A percentile compares a stretch with the other conserved stretches of the same genome.
These are phyloP conservation scores for Asarcornis scutulata DNA, from an alignment of 2,113 vertebrate species.

Conservation along the genomic window DNA sequence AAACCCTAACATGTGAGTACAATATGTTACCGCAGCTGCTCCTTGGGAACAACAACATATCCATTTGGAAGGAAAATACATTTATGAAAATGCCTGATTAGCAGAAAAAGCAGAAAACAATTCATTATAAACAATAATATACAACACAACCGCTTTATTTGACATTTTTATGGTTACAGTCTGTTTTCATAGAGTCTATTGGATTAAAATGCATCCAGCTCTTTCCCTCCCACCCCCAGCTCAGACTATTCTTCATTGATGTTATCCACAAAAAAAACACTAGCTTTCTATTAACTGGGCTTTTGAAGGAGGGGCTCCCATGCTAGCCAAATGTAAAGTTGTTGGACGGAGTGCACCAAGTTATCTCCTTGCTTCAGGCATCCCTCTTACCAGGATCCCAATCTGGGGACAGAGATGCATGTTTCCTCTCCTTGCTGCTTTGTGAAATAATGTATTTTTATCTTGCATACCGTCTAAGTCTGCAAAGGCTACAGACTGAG, in stretches of 20 bases:
- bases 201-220: background rate
- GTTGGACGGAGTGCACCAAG: background rate
- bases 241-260: background rate
- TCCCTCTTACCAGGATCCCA: background rate
- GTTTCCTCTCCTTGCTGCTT: background rate
- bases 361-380: background rate
- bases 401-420: background rate
- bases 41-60: constrained; percentile 22
- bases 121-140: constrained; percentile 46
- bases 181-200: constrained; percentile 10
- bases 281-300: background rate
- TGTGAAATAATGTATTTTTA: background rate
- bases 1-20: constrained; percentile 17
- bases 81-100: constrained; percentile 53
- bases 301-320: background rate
- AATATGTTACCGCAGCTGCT: constrained; percentile 34
- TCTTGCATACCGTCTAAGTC: background rate
- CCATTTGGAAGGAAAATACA: constrained; percentile 32
- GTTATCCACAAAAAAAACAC: background rate
- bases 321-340: background rate
- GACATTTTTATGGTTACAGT: constrained; percentile 22
- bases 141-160: constrained; percentile 14
- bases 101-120: constrained; percentile 57
- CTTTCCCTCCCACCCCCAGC: background rate
- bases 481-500: background rate